Conservation (phyloP, 2,888 invertebrate genomes). For the Allacma fusca region DNA sequence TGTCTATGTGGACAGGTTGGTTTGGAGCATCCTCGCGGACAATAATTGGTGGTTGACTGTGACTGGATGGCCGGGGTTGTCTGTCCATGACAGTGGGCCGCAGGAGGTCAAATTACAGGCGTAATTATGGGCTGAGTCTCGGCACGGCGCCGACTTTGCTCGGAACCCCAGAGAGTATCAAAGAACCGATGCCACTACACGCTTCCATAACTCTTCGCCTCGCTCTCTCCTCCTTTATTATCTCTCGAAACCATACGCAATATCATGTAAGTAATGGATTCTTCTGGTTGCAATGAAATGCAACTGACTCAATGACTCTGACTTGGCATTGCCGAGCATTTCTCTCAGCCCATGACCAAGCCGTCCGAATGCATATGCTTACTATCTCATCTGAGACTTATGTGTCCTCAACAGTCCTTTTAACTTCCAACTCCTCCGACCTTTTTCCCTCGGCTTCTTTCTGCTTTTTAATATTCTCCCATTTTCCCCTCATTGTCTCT, state of each 20-base stretch:
- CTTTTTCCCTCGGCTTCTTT: neutral
- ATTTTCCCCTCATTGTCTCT: too few relatives aligned
- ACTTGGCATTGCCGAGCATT: constrained; percentile 16
- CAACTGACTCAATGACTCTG: constrained; percentile 29
- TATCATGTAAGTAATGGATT: constrained; percentile 27
- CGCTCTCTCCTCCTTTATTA: constrained; percentile 23
- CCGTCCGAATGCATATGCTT: neutral
- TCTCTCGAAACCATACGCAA: constrained; percentile 27
- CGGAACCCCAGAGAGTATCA: constrained; percentile 44
- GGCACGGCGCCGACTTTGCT: constrained; percentile 46
- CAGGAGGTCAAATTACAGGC: constrained; percentile 53
- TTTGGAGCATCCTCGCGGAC: neutral
- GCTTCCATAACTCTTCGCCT: constrained; percentile 19
- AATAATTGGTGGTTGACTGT: constrained; percentile 29
- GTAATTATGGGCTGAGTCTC: constrained; percentile 52
- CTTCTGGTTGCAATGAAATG: constrained; percentile 25
- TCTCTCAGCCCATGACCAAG: constrained; percentile 19
- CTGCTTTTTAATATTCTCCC: neutral
- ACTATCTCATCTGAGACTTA: neutral
- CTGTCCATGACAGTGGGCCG: constrained; percentile 50
- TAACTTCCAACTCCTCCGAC: neutral
- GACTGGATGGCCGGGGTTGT: constrained; percentile 23
- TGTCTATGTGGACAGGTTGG: constrained; percentile 13
- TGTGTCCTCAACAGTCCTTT: neutral
- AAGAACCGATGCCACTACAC: constrained; percentile 38